Percentiles rank a stretch among this genome's conserved stretches.
phyloP scores from a whole-genome alignment of 2,888 invertebrate genomes.

The Drosophila tanythrix region DNA sequence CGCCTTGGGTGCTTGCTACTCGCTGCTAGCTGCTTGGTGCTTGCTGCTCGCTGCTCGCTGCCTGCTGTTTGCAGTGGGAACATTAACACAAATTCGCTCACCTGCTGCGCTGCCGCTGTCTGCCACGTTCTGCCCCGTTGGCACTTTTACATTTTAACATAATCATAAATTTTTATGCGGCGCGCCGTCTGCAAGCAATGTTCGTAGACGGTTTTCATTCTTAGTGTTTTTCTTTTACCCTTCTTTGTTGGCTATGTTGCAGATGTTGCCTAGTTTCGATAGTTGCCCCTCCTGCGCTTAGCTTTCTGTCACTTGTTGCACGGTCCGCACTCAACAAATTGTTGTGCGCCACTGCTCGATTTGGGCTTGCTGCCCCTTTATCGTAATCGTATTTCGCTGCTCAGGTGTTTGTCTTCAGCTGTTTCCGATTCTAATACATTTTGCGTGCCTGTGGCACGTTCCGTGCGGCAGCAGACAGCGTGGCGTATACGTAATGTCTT shows the following conservation, averaged over 20 bases:
- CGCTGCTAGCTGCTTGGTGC: constrained; percentile 15
- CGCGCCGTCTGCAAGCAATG: constrained; percentile 72
- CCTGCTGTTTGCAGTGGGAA: constrained; percentile 36
- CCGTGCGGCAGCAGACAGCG: constrained; percentile 37
- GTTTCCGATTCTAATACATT: constrained; percentile 79
- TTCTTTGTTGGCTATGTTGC: constrained; percentile 5
- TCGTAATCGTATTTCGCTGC: constrained; percentile 72
- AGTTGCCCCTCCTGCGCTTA: constrained; percentile 52
- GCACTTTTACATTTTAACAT: constrained; percentile 80
- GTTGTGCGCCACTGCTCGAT: constrained; percentile 36
- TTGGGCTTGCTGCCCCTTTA: constrained; percentile 42
- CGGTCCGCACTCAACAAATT: constrained; percentile 66
- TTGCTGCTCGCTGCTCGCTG: constrained; percentile 45
- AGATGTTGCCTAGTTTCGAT: constrained; percentile 64
- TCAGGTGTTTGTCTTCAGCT: constrained; percentile 77
- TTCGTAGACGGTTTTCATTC: constrained; percentile 15
- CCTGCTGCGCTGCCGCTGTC: constrained; percentile 59
- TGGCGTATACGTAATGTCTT: constrained; percentile 79
- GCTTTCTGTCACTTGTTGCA: constrained; percentile 63
- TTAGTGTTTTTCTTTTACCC: neutral
- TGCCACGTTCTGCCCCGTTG: constrained; percentile 42
- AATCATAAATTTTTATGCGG: constrained; percentile 81
- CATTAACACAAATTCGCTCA: constrained; percentile 78
- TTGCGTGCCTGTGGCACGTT: constrained; percentile 64
- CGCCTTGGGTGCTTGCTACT: constrained; percentile 15